Percentiles rank a stretch among this genome's conserved stretches.
phyloP scores from a whole-genome alignment of 2,113 vertebrate genomes.

The Platichthys flesus region DNA sequence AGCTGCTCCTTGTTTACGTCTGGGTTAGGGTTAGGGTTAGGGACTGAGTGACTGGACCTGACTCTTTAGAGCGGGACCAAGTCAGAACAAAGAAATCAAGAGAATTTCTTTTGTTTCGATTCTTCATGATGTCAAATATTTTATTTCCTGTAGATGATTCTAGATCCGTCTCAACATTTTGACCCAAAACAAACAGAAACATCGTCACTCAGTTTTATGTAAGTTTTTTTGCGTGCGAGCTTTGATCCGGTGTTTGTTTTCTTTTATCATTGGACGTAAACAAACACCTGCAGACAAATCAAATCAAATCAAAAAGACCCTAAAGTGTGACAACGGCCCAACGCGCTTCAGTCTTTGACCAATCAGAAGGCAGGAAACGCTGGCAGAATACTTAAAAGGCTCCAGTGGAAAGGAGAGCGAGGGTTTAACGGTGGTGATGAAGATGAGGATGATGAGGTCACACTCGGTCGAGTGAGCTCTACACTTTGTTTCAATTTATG shows the following conservation, averaged over 20 bases:
- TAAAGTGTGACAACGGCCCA: constrained; percentile 31
- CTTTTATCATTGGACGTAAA: too few relatives aligned
- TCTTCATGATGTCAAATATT: constrained; percentile 93
- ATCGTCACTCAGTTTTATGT: constrained; percentile 79
- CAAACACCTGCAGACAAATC: constrained; percentile 37
- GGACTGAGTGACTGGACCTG: too few relatives aligned
- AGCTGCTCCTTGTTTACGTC: too few relatives aligned
- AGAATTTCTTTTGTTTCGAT: neutral
- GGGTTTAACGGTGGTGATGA: too few relatives aligned
- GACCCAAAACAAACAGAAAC: constrained; percentile 75
- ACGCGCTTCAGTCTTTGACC: constrained; percentile 32
- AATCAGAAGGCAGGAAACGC: constrained; percentile 31
- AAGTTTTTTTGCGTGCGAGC: neutral
- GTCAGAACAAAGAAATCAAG: neutral
- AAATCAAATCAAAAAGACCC: too few relatives aligned
- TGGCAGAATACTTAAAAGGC: neutral
- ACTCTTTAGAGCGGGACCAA: neutral
- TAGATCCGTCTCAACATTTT: constrained; percentile 96
- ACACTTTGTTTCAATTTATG: constrained; percentile 51
- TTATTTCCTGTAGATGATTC: constrained; percentile 99
- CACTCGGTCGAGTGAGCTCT: constrained; percentile 84
- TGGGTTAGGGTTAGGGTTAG: too few relatives aligned
- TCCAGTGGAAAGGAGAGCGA: neutral
- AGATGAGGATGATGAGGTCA: too few relatives aligned
- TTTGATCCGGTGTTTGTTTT: too few relatives aligned